A percentile compares a stretch with the other conserved stretches of the same genome.
Conservation (phyloP, 37 sponge, comb jelly and placozoan species). For the Chondrilla cf. caribensis region DNA sequence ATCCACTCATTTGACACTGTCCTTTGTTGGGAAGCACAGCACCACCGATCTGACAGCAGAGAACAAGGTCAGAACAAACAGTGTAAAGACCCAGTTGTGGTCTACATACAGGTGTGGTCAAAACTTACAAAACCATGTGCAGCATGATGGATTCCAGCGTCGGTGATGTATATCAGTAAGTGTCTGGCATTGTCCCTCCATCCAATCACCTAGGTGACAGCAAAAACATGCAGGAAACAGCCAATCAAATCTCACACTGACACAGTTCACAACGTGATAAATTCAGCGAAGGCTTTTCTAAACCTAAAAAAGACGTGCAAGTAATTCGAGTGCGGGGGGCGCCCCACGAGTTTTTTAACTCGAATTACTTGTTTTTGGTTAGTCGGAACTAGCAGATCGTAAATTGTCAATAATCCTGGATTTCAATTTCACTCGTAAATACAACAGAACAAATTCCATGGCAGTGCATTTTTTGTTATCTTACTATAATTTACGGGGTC, state of each 20-base stretch:
- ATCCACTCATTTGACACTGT: slow-evolving; percentile 22
- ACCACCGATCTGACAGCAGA: slow-evolving; percentile 45
- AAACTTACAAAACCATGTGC: slow-evolving; percentile 87
- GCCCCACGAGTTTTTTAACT: no score
- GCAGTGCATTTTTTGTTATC: no score
- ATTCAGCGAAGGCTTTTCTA: background rate
- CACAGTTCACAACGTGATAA: background rate
- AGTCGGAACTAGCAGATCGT: no score
- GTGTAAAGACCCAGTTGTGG: background rate
- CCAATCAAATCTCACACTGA: no score
- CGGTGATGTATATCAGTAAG: slow-evolving; percentile 79
- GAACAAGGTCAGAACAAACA: background rate
- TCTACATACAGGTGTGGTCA: background rate
- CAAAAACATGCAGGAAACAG: no score
- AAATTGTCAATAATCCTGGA: no score
- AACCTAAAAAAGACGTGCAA: no score
- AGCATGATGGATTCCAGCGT: slow-evolving; percentile 88
- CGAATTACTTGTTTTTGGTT: no score
- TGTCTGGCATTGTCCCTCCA: slow-evolving; percentile 85
- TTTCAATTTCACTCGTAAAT: no score
- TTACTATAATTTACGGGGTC: no score
- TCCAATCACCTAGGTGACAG: slow-evolving; percentile 88
- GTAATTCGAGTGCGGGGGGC: no score
- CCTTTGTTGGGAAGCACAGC: slow-evolving; percentile 43
- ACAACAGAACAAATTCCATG: no score